phyloP scores from a whole-genome alignment of 1,140 invertebrate species.

The Cydia pomonella region DNA sequence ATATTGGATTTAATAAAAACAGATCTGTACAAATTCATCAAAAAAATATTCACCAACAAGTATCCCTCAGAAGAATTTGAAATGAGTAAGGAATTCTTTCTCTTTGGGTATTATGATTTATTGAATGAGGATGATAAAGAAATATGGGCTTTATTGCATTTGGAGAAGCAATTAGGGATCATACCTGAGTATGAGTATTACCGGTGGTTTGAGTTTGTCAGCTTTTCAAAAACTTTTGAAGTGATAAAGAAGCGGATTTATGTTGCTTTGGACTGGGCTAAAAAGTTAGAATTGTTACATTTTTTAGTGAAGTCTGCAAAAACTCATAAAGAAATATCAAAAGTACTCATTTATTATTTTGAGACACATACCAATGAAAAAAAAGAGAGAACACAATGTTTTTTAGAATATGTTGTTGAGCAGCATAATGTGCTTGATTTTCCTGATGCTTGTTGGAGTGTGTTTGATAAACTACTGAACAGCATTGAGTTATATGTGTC shows the following conservation, averaged over 20 bases:
- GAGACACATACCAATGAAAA: constrained; percentile 59
- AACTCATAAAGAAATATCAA: constrained; percentile 50
- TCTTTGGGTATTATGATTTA: constrained; percentile 47
- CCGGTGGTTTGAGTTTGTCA: constrained; percentile 59
- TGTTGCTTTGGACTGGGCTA: constrained; percentile 40
- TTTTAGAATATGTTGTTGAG: constrained; percentile 47
- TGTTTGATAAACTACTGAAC: constrained; percentile 56
- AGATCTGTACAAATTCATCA: constrained; percentile 52
- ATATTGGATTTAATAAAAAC: constrained; percentile 52
- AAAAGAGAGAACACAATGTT: constrained; percentile 49
- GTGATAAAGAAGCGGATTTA: constrained; percentile 54
- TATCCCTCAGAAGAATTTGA: constrained; percentile 58
- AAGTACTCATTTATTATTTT: constrained; percentile 56
- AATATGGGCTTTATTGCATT: constrained; percentile 55
- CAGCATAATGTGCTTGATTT: constrained; percentile 56
- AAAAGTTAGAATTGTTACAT: constrained; percentile 46
- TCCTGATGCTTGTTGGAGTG: constrained; percentile 52
- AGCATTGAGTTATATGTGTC: constrained; percentile 54
- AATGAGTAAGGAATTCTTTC: constrained; percentile 52
- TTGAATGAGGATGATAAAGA: constrained; percentile 55
- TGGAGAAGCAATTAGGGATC: constrained; percentile 48
- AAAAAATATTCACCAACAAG: constrained; percentile 50
- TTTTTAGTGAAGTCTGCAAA: constrained; percentile 53
- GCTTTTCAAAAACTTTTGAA: constrained; percentile 51
- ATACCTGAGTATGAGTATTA: constrained; percentile 51